phyloP scores from a whole-genome alignment of 2,797 vertebrate species.

The Hephaestus fuliginosus region DNA sequence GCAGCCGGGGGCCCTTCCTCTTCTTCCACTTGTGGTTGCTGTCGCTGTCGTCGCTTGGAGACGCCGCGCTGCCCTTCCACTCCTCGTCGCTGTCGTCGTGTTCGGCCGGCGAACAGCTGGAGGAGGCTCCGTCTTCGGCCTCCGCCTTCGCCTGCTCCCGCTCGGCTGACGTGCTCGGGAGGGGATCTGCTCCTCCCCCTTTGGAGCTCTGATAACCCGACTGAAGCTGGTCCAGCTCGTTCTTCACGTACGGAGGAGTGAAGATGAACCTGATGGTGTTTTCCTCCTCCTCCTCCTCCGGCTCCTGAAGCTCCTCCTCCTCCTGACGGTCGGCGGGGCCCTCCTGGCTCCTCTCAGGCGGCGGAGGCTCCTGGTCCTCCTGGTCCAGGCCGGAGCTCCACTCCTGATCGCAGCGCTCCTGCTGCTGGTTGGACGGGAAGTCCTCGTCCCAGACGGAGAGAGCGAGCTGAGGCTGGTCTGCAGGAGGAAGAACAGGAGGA shows the following conservation, averaged over 20 bases:
- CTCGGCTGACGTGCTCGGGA: conserved; percentile 43
- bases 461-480: conserved; percentile 55
- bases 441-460: conserved; percentile 65
- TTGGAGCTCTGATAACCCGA: neutral
- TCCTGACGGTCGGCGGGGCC: neutral
- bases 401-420: conserved; percentile 24
- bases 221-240: neutral
- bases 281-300: conserved; percentile 19
- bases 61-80: conserved; percentile 18
- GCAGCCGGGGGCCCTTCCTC: neutral
- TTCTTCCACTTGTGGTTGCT: neutral
- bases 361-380: conserved; percentile 40
- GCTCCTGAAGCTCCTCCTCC: neutral
- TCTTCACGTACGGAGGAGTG: conserved; percentile 24
- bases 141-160: neutral
- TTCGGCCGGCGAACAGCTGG: neutral
- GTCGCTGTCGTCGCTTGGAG: conserved; percentile 35
- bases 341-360: neutral
- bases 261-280: conserved; percentile 49
- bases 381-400: conserved; percentile 43
- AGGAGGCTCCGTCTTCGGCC: accelerated
- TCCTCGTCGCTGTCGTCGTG: conserved; percentile 48
- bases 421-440: conserved; percentile 37
- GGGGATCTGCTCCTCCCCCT: conserved; percentile 19
- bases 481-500: neutral